These are phyloP conservation scores for Urosaurus nigricauda DNA, from an alignment of 2,797 vertebrate species.

Conservation along the genomic window DNA sequence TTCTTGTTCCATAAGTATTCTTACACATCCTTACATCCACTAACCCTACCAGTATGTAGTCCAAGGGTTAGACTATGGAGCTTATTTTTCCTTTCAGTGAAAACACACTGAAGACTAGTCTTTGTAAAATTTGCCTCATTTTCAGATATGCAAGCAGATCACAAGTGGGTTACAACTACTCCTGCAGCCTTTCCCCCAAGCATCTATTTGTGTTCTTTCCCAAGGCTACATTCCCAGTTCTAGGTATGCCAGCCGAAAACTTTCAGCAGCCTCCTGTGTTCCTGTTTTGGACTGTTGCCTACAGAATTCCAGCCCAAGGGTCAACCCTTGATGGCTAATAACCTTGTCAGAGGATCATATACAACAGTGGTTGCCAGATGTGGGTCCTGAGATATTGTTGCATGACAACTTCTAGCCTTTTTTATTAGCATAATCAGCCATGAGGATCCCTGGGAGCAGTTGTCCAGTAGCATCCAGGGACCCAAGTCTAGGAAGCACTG, in stretches of 20 bases:
- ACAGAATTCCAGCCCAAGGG: not conserved
- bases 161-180: not conserved
- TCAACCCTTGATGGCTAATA: not conserved
- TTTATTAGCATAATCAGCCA: too few relatives aligned
- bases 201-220: not conserved
- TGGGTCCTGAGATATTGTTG: too few relatives aligned
- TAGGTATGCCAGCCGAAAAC: not conserved
- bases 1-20: not conserved
- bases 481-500: not conserved
- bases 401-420: too few relatives aligned
- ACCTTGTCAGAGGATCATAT: not conserved
- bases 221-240: not conserved
- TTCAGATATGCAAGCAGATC: not conserved
- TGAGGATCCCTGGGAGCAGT: too few relatives aligned
- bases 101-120: not conserved
- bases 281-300: not conserved
- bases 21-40: not conserved
- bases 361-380: too few relatives aligned
- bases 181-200: not conserved
- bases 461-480: too few relatives aligned
- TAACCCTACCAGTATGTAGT: not conserved
- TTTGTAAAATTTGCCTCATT: constrained; percentile 3
- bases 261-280: not conserved
- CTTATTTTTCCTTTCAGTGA: constrained; percentile 7
- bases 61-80: too few relatives aligned